phyloP scores from a whole-genome alignment of 1,140 invertebrate species.

The Meloidogyne hapla region DNA sequence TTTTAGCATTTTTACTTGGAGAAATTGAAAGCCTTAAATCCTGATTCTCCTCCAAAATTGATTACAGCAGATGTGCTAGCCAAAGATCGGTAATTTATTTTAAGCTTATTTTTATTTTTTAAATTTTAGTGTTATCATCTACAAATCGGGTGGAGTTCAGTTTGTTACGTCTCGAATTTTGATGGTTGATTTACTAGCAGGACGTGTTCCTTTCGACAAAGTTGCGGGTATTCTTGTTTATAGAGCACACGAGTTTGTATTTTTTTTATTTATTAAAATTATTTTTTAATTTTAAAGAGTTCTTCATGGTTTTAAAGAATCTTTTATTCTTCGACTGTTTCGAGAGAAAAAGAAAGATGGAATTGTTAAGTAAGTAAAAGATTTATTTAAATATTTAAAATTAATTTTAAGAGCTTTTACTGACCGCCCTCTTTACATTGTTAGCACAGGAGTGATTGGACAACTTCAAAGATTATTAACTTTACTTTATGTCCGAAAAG shows the following conservation, averaged over 20 bases:
- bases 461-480: conserved; percentile 57
- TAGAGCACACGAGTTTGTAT: conserved; percentile 76
- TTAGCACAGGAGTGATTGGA: conserved; percentile 43
- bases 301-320: conserved; percentile 54
- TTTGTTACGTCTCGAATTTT: conserved; percentile 86
- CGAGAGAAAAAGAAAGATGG: conserved; percentile 60
- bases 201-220: conserved; percentile 82
- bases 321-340: conserved; percentile 62
- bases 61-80: conserved; percentile 44
- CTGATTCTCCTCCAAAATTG: conserved; percentile 48
- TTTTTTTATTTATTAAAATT: not conserved
- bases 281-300: conserved; percentile 41
- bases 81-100: conserved; percentile 49
- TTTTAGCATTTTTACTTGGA: conserved; percentile 53
- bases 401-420: conserved; percentile 51
- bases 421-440: conserved; percentile 45
- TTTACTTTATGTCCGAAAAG: conserved; percentile 47
- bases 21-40: conserved; percentile 45
- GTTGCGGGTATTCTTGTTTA: conserved; percentile 83
- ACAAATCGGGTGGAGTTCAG: conserved; percentile 86
- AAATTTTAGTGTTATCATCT: conserved; percentile 68
- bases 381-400: not conserved
- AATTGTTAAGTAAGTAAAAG: conserved; percentile 47
- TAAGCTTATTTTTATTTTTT: not conserved
- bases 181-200: conserved; percentile 91